Evolutionary conservation across 2,113 vertebrate genomes (phyloP), one percentile per base, ranked within the genome.

Genomic region (Muscicapa adusta): DNA sequence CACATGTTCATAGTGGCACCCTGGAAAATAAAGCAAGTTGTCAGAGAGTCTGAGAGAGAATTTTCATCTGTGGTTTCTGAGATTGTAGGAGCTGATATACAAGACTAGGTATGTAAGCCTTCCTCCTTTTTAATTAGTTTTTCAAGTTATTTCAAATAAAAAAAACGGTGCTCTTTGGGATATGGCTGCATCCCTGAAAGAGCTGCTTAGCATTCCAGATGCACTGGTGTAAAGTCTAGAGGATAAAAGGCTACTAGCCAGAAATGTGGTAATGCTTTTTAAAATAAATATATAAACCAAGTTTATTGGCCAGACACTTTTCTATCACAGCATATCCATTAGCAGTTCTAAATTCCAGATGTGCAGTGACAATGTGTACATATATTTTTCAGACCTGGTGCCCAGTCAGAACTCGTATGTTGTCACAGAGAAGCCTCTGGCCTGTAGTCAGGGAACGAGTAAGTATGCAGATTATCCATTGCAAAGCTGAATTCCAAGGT

Each of bases 291-390:
- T 82, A 94, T 96, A 96, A 96, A 92, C 78, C 84, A 85, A 88
- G 58, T 94, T 96, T 95, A 96, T 95, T 97, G 97, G 97, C 97
- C 93, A 97, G 96, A 97, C 95, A 96, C 91, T 96, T 96, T 94
- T 95, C 96, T 95, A 95, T 96, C 94, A 84, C 89, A 97, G 96
- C 83, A 67, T 85, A 96, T 96, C 97, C 95, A 96, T 97, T 96
- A 96, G 91, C 79, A 94, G 60, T 91, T 92, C 92, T 93, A 83
- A 94, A 96, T 96, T 96, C 97, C 96, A 97, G 96, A 97, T 97
- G 97, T 97, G 85, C 73, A 91, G 25, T 94, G 89, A 94, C 92
- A 96, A 84, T 92, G 72, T 5, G 1, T 80, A 94, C 82, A 77
- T 92, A 58, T 45, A 89, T 93, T 97, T 94, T 92, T 94, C 92